Conservation (phyloP, 2,113 vertebrate species). For the Cranoglanis bouderius region DNA sequence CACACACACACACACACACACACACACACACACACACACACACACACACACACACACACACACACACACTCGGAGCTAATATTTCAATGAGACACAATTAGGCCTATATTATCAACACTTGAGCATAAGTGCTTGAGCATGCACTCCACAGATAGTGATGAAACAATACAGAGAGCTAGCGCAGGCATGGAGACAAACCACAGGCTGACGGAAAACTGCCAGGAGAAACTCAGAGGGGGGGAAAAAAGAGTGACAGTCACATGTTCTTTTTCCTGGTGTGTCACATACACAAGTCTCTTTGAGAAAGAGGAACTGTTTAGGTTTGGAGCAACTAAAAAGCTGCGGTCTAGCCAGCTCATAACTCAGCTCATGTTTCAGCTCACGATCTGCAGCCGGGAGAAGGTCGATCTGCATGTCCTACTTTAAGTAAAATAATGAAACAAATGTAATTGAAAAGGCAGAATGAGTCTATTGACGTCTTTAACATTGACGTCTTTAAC, state of each 20-base stretch:
- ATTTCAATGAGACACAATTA: slow-evolving; percentile 29
- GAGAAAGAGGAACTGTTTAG: slow-evolving; percentile 33
- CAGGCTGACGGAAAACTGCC: slow-evolving; percentile 36
- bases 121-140: slow-evolving; percentile 40
- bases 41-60: neutral
- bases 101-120: slow-evolving; percentile 20
- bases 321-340: slow-evolving; percentile 28
- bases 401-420: neutral
- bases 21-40: neutral
- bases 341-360: neutral
- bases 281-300: slow-evolving; percentile 14
- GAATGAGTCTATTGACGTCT: neutral
- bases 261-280: slow-evolving; percentile 23
- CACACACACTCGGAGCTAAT: slow-evolving; percentile 4
- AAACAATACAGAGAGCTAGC: slow-evolving; percentile 18
- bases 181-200: slow-evolving; percentile 16
- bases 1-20: neutral
- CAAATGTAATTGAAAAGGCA: neutral
- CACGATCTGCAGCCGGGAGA: neutral
- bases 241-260: slow-evolving; percentile 18
- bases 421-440: neutral
- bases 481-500: neutral
- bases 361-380: slow-evolving; percentile 9
- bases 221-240: slow-evolving; percentile 30
- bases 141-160: neutral